Evolutionary conservation across 30 jellyfish, hydroid and myxozoan species (phyloP), one percentile per base, ranked within the genome.

Genomic region (Pelagia noctiluca): DNA sequence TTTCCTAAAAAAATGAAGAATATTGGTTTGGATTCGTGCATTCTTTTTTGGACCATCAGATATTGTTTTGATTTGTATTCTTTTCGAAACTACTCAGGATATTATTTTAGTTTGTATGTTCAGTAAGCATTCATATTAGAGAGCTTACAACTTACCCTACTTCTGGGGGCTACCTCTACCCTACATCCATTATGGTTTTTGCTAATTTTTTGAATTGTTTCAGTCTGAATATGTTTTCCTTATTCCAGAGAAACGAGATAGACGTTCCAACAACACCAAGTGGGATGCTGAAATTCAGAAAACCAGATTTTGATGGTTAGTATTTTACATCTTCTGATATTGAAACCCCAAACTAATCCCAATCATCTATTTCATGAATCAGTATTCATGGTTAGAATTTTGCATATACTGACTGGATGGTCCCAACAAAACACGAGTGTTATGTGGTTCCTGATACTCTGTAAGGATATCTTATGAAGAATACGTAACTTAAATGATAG

Each of bases 241-340:
- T 5, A 42, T 42, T 42, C 12, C 57, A 42, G 72, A n/a, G 22
- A 60, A 5, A 10, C 72, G 10, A 42, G 5, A 8, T 5, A n/a
- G 77, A 10, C 28, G 77, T 21, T 5, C 52, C 77, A 3, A 50
- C 28, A 21, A 63, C 77, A 25, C 77, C 77, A 30, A 63, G 77
- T 30, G 52, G 77, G 23, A 30, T 25, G 23, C 54, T 63, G 77
- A 63, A 63, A 30, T 25, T 34, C 77, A 63, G 23, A 11, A 63
- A 63, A 25, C 11, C 49, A 2, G 49, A 63, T 3, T 34, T 34
- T 50, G 52, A 63, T 63, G 77, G 52, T 34, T 4, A 28, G 54
- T 52, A 19, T 52, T 16, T 5, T 42, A 16, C 57, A 5, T 42
- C 57, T 42, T n/a, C n/a, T n/a, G n/a, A n/a, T n/a, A n/a, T n/a